Evolutionary conservation across 2,797 vertebrate species (phyloP).

Genomic region (Sciurus vulgaris): DNA sequence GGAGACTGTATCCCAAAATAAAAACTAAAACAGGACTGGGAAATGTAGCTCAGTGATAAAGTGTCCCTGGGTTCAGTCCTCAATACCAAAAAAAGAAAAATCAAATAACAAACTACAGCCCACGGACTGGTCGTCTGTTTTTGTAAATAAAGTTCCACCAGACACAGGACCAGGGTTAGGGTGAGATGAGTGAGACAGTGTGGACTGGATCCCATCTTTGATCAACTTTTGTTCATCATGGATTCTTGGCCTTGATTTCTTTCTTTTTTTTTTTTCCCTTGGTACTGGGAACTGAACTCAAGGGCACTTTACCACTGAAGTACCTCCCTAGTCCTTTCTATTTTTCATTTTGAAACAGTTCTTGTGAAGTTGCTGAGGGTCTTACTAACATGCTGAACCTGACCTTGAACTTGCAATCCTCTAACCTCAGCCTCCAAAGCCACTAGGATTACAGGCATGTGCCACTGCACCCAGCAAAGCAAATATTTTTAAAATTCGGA

Average conservation of each 20-base stretch:
- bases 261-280: neutral
- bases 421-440: too few relatives aligned
- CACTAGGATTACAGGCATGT: too few relatives aligned
- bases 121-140: neutral
- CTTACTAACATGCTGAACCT: too few relatives aligned
- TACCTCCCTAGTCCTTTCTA: too few relatives aligned
- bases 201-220: neutral
- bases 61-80: neutral
- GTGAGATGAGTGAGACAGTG: neutral
- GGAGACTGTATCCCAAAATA: neutral
- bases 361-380: too few relatives aligned
- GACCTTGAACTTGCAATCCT: too few relatives aligned
- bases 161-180: neutral
- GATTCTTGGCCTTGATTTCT: slow-evolving; percentile 18
- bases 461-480: too few relatives aligned
- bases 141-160: slow-evolving; percentile 40
- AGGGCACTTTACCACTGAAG: too few relatives aligned
- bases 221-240: neutral
- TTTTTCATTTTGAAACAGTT: too few relatives aligned
- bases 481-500: neutral
- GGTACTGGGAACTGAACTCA: too few relatives aligned
- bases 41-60: neutral
- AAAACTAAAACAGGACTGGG: neutral
- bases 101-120: slow-evolving; percentile 1
- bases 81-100: slow-evolving; percentile 1